Evolutionary conservation across 2,888 invertebrate species (phyloP), one percentile per base, ranked within the genome.

Genomic region (Dicranocentrus wangi): DNA sequence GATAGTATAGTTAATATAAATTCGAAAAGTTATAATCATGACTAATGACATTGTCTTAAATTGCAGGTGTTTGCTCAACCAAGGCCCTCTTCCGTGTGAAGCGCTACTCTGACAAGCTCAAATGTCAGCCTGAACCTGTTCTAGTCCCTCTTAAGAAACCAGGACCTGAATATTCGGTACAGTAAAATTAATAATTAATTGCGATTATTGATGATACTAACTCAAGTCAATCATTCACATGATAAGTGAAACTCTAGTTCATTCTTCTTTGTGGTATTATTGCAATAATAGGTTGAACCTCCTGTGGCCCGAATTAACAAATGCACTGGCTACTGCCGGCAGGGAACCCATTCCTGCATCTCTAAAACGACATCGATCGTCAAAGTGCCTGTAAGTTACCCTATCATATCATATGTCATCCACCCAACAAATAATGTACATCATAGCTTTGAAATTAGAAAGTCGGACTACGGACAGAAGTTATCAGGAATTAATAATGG

Each of bases 81-180:
- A 69, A 27, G 21, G 28, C 42, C 10, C 19, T 77, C 0, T 1
- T 32, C 8, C 47, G 53, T 1, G 55, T 70, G 7, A 70, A 63
- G 13, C 51, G 55, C 1, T 78, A 70, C 55, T 17, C 55, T 1
- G 63, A 77, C 28, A 15, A 42, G 21, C 39, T 78, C 0, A 78
- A 70, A n/a, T 78, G 78, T 28, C n/a, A 32, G 15, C 78, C 78
- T 2, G 78, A 27, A 10, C 39, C 63, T n/a, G 70, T 70, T 2
- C 17, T 70, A 2, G 65, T 84, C 5, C 69, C 75, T 17, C 58
- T 84, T n/a, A 23, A 75, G 2, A 3, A 42, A 10, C 68, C 78
- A 10, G 82, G 77, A 32, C 84, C 84, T 10, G 70, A 81, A 15
- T 82, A 43, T 51, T 78, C 60, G 1, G 82, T 82, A 73, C n/a